Evolutionary conservation across 2,888 invertebrate species (phyloP).

Genomic region (Anoplius nigerrimus): DNA sequence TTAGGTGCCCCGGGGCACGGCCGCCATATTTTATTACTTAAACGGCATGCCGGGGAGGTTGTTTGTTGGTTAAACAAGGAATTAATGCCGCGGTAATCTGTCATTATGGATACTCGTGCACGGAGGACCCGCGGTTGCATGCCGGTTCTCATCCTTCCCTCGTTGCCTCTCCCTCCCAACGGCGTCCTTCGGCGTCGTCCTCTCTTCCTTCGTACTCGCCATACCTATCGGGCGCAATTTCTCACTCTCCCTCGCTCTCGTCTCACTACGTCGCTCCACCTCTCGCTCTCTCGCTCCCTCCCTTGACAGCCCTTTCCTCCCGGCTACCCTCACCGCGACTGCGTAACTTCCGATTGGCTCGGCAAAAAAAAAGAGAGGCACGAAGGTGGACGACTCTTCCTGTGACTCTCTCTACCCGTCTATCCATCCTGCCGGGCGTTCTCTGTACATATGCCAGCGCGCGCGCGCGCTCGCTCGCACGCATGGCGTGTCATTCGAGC

Average conservation of each 20-base stretch:
- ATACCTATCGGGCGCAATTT: not conserved
- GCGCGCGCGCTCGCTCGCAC: not conserved
- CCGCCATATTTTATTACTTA: slow-evolving; percentile 69
- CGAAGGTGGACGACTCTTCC: not conserved
- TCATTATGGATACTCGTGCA: slow-evolving; percentile 65
- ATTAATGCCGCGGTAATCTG: slow-evolving; percentile 67
- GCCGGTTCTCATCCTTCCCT: slow-evolving; percentile 28
- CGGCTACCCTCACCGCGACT: slow-evolving; percentile 20
- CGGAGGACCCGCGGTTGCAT: slow-evolving; percentile 52
- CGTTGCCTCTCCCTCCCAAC: slow-evolving; percentile 17
- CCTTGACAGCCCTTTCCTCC: slow-evolving; percentile 10
- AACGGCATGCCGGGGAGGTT: slow-evolving; percentile 64
- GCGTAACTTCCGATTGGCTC: slow-evolving; percentile 41
- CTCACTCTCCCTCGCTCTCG: not conserved
- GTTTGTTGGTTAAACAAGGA: slow-evolving; percentile 69
- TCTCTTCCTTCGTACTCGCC: not conserved
- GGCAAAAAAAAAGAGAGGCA: slow-evolving; percentile 12
- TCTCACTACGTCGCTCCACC: slow-evolving; percentile 4
- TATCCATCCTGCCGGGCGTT: not conserved
- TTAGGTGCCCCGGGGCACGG: slow-evolving; percentile 47
- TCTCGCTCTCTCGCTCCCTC: slow-evolving; percentile 22
- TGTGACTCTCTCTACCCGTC: not conserved
- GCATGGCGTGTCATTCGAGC: slow-evolving; percentile 46
- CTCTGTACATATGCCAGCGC: slow-evolving; percentile 3
- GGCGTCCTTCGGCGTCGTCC: no score